phyloP scores from a whole-genome alignment of 1,140 invertebrate genomes.

The Drosophila oshimai region DNA sequence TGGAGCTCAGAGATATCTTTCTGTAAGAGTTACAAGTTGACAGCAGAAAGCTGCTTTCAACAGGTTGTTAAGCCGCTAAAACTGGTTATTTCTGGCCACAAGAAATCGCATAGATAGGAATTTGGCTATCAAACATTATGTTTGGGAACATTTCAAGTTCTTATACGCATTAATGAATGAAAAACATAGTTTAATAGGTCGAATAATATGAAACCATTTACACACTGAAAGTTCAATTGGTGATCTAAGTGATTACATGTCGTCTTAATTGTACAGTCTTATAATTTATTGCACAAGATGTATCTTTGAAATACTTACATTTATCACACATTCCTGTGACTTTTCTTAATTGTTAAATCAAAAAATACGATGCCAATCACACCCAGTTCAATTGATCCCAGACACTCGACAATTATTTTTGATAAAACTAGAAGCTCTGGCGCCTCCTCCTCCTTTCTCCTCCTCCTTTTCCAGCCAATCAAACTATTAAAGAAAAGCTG shows the following conservation, averaged over 20 bases:
- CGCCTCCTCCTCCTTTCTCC: slow-evolving; percentile 22
- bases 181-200: background rate
- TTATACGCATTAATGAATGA: too few species aligned
- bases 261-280: background rate
- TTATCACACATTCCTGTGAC: slow-evolving; percentile 15
- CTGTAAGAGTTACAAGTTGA: slow-evolving; percentile 6
- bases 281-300: background rate
- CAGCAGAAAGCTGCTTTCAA: slow-evolving; percentile 2
- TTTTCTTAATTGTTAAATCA: slow-evolving; percentile 38
- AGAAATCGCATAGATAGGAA: slow-evolving; percentile 11
- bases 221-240: too few species aligned
- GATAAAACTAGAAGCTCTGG: slow-evolving; percentile 21
- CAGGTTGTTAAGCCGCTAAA: slow-evolving; percentile 8
- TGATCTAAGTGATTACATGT: background rate
- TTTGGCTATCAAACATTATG: slow-evolving; percentile 1
- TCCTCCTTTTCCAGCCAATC: slow-evolving; percentile 38
- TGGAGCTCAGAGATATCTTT: background rate
- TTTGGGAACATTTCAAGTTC: background rate
- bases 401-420: slow-evolving; percentile 33
- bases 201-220: background rate
- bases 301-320: background rate
- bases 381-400: slow-evolving; percentile 22
- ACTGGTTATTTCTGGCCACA: slow-evolving; percentile 22
- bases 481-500: slow-evolving; percentile 40
- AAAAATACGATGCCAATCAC: slow-evolving; percentile 43